Evolutionary conservation across 2,113 vertebrate genomes (phyloP), one percentile per base, ranked within the genome.

Genomic region (Seriola dumerili): DNA sequence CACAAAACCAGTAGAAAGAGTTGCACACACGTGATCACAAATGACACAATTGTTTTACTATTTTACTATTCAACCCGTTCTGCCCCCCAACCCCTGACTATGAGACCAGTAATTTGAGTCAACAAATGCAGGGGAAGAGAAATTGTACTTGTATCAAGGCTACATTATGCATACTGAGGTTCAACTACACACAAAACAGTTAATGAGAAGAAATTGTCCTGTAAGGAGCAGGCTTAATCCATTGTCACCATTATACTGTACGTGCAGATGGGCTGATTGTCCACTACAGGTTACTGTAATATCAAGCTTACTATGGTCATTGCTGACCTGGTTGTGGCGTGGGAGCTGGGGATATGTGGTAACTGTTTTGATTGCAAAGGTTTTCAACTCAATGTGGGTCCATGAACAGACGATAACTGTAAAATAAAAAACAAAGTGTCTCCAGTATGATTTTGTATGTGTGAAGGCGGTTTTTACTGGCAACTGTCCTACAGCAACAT

Each of bases 401-500:
- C 74, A 54, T 64, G 38, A 80, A 80, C 13, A 73, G 17, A 72
- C 4, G 1, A 32, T 10, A 61, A 38, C 63, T 59, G 68, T 59
- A 46, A 8, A 14, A 32, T 2, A 25, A 54, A 29, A 40, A 64
- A 19, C 5, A 8, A 2, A 6, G 21, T 36, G 70, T 70, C 23
- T 63, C 29, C 69, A 14, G 63, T 76, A 23, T 80, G 36, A 42
- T 38, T 72, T 23, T 90, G 79, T 87, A 0, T 62, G 71, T 78
- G 74, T 80, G 81, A 73, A 34, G 72, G 71, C 72, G 25, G 67
- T 76, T 71, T 81, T 50, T 55, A 65, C 69, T 76, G 81, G 70
- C 36, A 2, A 74, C 85, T 84, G 88, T 85, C 80, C 81, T 73
- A 73, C 90, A 92, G 85, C 88, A 86, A 86, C 90, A 78, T 86